Percentiles rank a stretch among this genome's conserved stretches.
Conservation (phyloP, 1,140 invertebrate genomes). For the Aphidius gifuensis region DNA sequence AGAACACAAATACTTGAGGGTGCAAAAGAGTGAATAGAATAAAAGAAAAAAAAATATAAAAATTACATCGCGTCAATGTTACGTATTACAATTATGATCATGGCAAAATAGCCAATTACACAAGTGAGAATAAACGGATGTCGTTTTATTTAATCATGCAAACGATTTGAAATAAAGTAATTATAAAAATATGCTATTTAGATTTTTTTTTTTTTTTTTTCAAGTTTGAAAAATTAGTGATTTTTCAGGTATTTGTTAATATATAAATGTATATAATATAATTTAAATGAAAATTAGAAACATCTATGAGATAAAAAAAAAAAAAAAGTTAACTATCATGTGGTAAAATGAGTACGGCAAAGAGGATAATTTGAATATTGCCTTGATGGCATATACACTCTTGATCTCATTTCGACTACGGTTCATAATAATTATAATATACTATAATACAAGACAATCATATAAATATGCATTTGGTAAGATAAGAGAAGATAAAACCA, state of each 20-base stretch:
- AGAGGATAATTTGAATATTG: too few species aligned
- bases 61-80: not conserved
- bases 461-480: too few species aligned
- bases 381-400: too few species aligned
- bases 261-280: not conserved
- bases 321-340: too few species aligned
- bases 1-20: not conserved
- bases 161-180: constrained; percentile 6
- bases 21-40: not conserved
- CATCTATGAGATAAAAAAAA: not conserved
- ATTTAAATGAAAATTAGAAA: constrained; percentile 2
- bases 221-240: too few species aligned
- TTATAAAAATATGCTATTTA: not conserved
- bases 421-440: too few species aligned
- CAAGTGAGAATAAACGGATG: not conserved
- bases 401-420: too few species aligned
- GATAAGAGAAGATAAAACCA: too few species aligned
- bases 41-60: not conserved
- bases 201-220: too few species aligned
- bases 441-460: too few species aligned
- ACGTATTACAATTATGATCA: not conserved
- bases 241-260: not conserved
- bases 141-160: not conserved
- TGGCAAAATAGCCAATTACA: constrained; percentile 7
- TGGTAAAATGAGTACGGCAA: too few species aligned